Evolutionary conservation across 1,140 invertebrate species (phyloP).

Genomic region (Eupeodes corollae): DNA sequence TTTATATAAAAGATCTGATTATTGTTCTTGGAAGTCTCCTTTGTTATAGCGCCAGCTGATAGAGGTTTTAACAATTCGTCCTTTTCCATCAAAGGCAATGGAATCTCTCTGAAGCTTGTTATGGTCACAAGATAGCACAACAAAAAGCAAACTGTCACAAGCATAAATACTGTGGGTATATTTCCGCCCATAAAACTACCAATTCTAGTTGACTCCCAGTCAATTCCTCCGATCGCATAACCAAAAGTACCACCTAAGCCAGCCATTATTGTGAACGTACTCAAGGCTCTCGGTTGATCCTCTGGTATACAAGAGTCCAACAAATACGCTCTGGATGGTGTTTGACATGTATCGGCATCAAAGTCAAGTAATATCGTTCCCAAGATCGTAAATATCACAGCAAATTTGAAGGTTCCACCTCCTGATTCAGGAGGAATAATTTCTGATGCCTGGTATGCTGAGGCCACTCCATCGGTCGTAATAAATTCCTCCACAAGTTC

Average conservation of each 20-base stretch:
- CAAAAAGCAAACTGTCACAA: conserved; percentile 61
- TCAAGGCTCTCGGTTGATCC: conserved; percentile 68
- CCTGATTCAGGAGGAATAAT: conserved; percentile 4
- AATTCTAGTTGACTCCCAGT: conserved; percentile 62
- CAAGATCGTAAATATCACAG: conserved; percentile 64
- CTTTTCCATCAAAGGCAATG: conserved; percentile 42
- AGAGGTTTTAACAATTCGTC: conserved; percentile 29
- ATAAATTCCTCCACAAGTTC: not conserved
- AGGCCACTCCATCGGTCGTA: not conserved
- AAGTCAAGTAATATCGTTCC: conserved; percentile 77
- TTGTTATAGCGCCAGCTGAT: conserved; percentile 34
- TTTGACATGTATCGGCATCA: conserved; percentile 75
- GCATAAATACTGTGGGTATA: conserved; percentile 60
- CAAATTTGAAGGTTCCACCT: conserved; percentile 29
- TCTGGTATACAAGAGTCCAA: conserved; percentile 66
- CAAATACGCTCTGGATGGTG: conserved; percentile 69
- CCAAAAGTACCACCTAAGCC: conserved; percentile 72
- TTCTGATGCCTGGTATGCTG: not conserved
- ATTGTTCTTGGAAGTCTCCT: conserved; percentile 33
- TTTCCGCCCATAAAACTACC: conserved; percentile 60
- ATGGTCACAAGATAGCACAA: conserved; percentile 53
- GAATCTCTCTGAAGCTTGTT: conserved; percentile 62
- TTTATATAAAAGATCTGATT: conserved; percentile 28
- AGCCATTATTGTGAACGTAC: conserved; percentile 74
- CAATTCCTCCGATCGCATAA: conserved; percentile 66